Evolutionary conservation across 2,888 invertebrate species (phyloP).

Genomic region (Cantharis flavilabris): DNA sequence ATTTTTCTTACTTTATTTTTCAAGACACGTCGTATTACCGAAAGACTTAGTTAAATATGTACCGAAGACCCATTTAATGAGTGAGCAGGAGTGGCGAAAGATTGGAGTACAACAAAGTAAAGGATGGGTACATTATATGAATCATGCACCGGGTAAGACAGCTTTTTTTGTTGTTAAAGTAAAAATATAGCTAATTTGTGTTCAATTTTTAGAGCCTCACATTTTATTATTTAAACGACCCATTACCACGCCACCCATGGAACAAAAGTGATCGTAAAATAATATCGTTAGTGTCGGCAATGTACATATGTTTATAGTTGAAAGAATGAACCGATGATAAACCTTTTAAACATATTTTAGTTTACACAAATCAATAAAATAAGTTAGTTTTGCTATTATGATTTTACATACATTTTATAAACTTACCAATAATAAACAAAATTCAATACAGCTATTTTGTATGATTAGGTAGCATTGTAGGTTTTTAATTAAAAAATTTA

Average conservation of each 20-base stretch:
- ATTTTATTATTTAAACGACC: constrained; percentile 83
- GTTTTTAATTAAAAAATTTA: not conserved
- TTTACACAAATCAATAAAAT: not conserved
- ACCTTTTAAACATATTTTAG: not conserved
- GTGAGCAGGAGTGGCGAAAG: constrained; percentile 91
- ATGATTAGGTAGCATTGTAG: not conserved
- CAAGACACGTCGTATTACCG: constrained; percentile 91
- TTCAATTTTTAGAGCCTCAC: constrained; percentile 73
- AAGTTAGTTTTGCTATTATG: not conserved
- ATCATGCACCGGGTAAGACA: constrained; percentile 83
- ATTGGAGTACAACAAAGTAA: constrained; percentile 96
- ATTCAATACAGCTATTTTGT: not conserved
- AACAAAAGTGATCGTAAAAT: not conserved
- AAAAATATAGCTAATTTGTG: not conserved
- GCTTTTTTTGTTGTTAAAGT: not conserved
- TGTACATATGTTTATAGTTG: constrained; percentile 17
- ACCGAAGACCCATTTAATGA: constrained; percentile 91
- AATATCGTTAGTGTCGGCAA: not conserved
- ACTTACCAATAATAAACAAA: not conserved
- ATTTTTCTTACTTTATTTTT: constrained; percentile 33
- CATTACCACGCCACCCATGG: constrained; percentile 61
- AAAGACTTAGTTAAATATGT: constrained; percentile 89
- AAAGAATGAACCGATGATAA: not conserved
- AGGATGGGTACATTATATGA: constrained; percentile 98
- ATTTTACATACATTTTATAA: not conserved